phyloP scores from a whole-genome alignment of 2,113 vertebrate species.

The Macroglossus sobrinus region DNA sequence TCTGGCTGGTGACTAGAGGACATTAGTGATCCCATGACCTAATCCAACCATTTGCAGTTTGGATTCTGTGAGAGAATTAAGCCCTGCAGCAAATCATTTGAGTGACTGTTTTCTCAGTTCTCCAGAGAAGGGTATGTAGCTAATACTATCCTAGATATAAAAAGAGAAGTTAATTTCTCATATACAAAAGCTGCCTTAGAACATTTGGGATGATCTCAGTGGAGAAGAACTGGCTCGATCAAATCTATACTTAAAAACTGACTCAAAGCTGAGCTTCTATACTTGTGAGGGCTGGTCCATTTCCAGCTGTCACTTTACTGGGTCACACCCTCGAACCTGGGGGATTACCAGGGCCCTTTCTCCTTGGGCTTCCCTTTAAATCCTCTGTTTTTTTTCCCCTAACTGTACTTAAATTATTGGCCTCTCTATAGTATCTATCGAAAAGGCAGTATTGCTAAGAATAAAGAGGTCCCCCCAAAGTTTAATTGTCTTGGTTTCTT shows the following conservation, averaged over 20 bases:
- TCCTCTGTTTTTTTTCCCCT: background rate
- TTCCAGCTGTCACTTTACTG: background rate
- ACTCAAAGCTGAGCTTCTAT: background rate
- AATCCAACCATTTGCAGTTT: background rate
- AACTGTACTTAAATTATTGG: background rate
- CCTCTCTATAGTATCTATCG: background rate
- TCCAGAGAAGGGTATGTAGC: background rate
- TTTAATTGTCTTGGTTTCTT: background rate
- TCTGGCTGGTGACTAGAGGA: background rate
- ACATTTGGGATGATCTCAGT: background rate
- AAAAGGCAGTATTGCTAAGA: background rate
- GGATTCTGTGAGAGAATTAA: background rate
- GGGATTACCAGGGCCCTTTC: background rate
- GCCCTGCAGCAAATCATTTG: background rate
- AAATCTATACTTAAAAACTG: background rate
- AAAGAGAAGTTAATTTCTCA: background rate
- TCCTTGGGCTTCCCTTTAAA: background rate
- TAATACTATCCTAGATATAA: background rate
- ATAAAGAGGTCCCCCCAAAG: background rate
- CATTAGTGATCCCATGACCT: background rate
- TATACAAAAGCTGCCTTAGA: background rate
- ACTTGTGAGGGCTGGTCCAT: background rate
- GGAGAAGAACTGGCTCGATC: background rate
- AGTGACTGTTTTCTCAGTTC: conserved; percentile 7
- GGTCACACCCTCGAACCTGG: background rate